phyloP scores from a whole-genome alignment of 2,888 invertebrate genomes.

The Polylopha cassiicola region DNA sequence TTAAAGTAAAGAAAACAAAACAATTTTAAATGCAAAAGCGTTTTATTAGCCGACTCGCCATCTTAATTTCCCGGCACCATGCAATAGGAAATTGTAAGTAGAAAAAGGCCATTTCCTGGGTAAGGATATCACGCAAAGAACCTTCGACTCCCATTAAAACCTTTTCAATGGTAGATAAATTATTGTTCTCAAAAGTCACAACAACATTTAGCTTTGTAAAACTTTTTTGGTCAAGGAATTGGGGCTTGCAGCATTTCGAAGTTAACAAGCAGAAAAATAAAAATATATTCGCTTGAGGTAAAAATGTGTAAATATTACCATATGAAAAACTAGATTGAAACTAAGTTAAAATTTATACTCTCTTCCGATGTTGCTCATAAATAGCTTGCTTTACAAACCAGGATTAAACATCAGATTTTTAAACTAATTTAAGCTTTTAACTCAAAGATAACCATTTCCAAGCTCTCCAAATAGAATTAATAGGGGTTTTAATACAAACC shows the following conservation, averaged over 20 bases:
- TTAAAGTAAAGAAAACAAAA: background rate
- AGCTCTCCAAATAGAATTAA: constrained; percentile 46
- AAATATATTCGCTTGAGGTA: no score
- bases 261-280: no score
- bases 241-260: no score
- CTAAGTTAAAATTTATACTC: no score
- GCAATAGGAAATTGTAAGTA: constrained; percentile 58
- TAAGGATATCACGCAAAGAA: constrained; percentile 28
- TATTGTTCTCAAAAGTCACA: constrained; percentile 4
- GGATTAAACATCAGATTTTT: no score
- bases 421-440: background rate
- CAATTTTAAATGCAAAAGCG: background rate
- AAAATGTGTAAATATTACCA: no score
- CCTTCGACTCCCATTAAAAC: constrained; percentile 11
- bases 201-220: no score
- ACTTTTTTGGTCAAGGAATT: no score
- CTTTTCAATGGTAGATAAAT: constrained; percentile 10
- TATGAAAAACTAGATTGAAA: no score
- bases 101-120: constrained; percentile 59
- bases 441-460: background rate
- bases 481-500: constrained; percentile 58
- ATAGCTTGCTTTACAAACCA: no score
- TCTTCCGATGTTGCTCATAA: no score
- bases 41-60: constrained; percentile 9
- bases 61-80: constrained; percentile 41